Percentiles rank a stretch among this genome's conserved stretches.
Evolutionary conservation across 2,797 vertebrate species (phyloP).

Genomic region (Apogon hyalosoma): DNA sequence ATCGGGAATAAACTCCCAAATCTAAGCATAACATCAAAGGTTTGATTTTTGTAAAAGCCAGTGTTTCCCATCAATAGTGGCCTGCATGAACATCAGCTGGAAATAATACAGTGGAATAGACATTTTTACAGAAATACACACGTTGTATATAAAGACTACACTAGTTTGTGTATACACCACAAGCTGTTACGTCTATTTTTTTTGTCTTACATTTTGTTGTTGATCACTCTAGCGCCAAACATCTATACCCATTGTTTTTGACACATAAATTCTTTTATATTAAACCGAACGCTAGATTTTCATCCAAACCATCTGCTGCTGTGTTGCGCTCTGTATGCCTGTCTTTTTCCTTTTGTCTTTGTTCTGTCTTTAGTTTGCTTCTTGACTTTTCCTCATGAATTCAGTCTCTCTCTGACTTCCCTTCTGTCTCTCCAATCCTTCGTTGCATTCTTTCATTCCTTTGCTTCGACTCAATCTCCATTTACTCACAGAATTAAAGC

Average conservation of each 20-base stretch:
- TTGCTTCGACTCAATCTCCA: conserved; percentile 5
- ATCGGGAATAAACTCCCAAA: not conserved
- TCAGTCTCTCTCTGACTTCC: conserved; percentile 23
- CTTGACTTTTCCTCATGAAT: conserved; percentile 5
- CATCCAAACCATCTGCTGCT: not conserved
- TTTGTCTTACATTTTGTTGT: too few species aligned
- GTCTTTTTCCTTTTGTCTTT: conserved; percentile 3
- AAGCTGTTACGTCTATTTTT: too few species aligned
- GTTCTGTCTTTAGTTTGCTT: not conserved
- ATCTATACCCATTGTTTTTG: too few species aligned
- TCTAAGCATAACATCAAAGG: not conserved
- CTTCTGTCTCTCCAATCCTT: conserved; percentile 28
- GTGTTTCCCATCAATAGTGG: not conserved
- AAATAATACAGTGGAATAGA: too few species aligned
- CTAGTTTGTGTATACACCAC: too few species aligned
- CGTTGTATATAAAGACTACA: too few species aligned
- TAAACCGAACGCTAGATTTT: not conserved
- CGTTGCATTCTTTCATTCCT: conserved; percentile 21
- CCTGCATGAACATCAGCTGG: too few species aligned
- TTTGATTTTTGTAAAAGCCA: not conserved
- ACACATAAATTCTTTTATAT: too few species aligned
- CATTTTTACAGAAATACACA: too few species aligned
- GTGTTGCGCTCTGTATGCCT: not conserved
- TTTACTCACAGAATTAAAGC: conserved; percentile 52
- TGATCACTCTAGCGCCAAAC: too few species aligned